These are phyloP conservation scores for Drosophila pruinosa DNA, from an alignment of 1,140 invertebrate genomes.

Conservation along the genomic window DNA sequence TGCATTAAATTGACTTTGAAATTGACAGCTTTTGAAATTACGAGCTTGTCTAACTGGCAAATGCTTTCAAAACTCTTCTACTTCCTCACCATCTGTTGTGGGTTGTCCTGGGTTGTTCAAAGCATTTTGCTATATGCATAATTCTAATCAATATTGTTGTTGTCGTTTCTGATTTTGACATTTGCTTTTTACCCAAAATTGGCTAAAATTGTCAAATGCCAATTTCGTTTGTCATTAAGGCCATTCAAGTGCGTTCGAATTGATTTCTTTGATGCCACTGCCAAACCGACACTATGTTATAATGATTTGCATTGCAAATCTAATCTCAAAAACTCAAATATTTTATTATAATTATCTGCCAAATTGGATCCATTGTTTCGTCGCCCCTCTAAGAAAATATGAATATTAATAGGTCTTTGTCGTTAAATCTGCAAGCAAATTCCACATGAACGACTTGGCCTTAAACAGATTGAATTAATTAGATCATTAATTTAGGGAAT, in stretches of 20 bases:
- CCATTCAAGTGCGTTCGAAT: constrained; percentile 15
- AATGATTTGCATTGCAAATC: constrained; percentile 38
- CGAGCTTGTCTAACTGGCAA: constrained; percentile 20
- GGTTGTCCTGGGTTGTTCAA: constrained; percentile 7
- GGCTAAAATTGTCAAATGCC: constrained; percentile 27
- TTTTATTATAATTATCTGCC: neutral
- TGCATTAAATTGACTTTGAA: constrained; percentile 75
- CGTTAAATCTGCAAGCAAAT: constrained; percentile 9
- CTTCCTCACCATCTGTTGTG: neutral
- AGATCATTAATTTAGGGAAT: neutral
- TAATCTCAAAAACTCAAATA: neutral
- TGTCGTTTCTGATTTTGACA: constrained; percentile 45
- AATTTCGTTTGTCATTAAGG: constrained; percentile 21
- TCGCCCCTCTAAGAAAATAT: neutral
- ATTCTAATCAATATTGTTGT: constrained; percentile 35
- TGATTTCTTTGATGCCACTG: constrained; percentile 14
- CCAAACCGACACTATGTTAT: neutral
- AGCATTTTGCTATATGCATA: constrained; percentile 26
- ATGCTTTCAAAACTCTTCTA: constrained; percentile 9
- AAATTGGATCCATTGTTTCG: constrained; percentile 28
- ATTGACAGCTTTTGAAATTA: constrained; percentile 57
- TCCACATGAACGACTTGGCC: neutral
- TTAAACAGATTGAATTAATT: neutral
- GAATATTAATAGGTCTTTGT: constrained; percentile 6
- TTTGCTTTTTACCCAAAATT: constrained; percentile 25